phyloP scores from a whole-genome alignment of 2,888 invertebrate species.

The Choreutis nemorana region DNA sequence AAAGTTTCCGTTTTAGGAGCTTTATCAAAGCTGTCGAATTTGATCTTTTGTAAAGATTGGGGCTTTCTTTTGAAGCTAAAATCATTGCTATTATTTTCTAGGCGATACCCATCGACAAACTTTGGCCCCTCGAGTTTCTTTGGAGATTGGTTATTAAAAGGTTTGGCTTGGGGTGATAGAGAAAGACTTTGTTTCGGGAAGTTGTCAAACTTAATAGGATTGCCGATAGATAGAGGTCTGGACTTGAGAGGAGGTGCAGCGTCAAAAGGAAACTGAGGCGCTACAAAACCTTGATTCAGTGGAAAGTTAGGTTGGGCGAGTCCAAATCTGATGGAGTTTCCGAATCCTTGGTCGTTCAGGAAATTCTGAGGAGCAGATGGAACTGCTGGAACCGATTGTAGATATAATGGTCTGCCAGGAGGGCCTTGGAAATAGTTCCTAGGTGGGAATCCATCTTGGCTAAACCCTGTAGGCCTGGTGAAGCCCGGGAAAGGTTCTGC shows the following conservation, averaged over 20 bases:
- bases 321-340: conserved; percentile 47
- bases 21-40: conserved; percentile 38
- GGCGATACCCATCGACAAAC: conserved; percentile 49
- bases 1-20: conserved; percentile 24
- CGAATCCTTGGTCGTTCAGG: conserved; percentile 48
- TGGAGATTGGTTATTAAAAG: conserved; percentile 25
- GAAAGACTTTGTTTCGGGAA: conserved; percentile 21
- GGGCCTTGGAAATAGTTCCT: conserved; percentile 37
- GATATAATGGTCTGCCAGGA: conserved; percentile 40
- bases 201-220: conserved; percentile 35
- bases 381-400: conserved; percentile 43
- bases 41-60: conserved; percentile 45
- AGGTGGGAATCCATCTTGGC: conserved; percentile 35
- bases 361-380: conserved; percentile 56
- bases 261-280: conserved; percentile 41
- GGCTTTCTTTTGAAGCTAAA: conserved; percentile 31
- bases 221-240: conserved; percentile 23
- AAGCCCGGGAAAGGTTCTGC: conserved; percentile 46
- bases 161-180: conserved; percentile 26
- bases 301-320: conserved; percentile 46
- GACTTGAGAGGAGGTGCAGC: conserved; percentile 27
- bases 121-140: conserved; percentile 33
- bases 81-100: conserved; percentile 33
- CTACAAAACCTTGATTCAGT: conserved; percentile 43
- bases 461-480: conserved; percentile 30